A percentile compares a stretch with the other conserved stretches of the same genome.
phyloP scores from a whole-genome alignment of 2,888 invertebrate genomes.

The Microplitis deprimator region DNA sequence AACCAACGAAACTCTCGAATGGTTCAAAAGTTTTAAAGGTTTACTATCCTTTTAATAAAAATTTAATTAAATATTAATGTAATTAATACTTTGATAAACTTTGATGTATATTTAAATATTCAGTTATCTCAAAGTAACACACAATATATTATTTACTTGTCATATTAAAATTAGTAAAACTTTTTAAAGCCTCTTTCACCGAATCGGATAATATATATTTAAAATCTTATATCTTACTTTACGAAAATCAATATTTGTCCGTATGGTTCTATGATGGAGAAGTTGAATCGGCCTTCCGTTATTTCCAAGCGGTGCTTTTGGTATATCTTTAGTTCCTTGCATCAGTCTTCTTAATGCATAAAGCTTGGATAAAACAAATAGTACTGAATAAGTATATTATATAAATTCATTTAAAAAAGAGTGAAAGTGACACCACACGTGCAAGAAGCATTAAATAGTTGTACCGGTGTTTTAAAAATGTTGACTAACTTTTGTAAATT shows the following conservation, averaged over 20 bases:
- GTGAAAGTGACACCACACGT: neutral
- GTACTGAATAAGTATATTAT: neutral
- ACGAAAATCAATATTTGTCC: slow-evolving; percentile 97
- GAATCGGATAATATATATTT: too few relatives aligned
- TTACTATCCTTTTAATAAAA: too few relatives aligned
- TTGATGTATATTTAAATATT: too few relatives aligned
- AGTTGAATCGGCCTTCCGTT: slow-evolving; percentile 95
- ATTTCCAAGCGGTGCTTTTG: slow-evolving; percentile 93
- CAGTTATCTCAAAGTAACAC: too few relatives aligned
- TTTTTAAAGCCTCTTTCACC: too few relatives aligned
- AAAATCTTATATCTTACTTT: slow-evolving; percentile 69
- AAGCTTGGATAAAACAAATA: slow-evolving; percentile 72
- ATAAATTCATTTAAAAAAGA: neutral
- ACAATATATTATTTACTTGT: too few relatives aligned
- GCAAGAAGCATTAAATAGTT: neutral
- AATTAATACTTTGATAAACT: too few relatives aligned
- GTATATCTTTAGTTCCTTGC: slow-evolving; percentile 89
- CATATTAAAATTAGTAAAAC: too few relatives aligned
- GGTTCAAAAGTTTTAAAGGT: too few relatives aligned
- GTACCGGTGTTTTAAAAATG: slow-evolving; percentile 8
- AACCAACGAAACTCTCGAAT: too few relatives aligned
- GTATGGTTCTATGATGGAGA: slow-evolving; percentile 91
- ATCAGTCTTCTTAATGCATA: slow-evolving; percentile 89
- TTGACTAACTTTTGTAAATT: neutral
- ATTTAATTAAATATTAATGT: too few relatives aligned